A percentile compares a stretch with the other conserved stretches of the same genome.
Conservation (phyloP, 2,888 invertebrate genomes). For the Thymelicus acteon region DNA sequence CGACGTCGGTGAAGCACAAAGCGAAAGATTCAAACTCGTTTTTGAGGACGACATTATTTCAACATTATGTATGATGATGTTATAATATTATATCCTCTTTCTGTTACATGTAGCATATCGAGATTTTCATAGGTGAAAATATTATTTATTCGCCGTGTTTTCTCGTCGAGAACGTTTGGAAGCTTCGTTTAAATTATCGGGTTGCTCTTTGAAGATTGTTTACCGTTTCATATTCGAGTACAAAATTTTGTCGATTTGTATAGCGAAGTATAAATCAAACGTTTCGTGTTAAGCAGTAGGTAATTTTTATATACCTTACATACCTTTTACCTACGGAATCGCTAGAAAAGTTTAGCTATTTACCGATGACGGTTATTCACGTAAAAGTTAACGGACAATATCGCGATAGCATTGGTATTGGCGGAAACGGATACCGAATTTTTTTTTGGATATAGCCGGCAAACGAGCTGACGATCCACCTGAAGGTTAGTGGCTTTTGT, state of each 20-base stretch:
- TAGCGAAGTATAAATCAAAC: not conserved
- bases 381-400: no score
- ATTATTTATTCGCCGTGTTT: conserved; percentile 35
- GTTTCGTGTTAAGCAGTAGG: not conserved
- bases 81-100: conserved; percentile 45
- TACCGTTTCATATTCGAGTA: conserved; percentile 6
- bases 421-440: no score
- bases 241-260: not conserved
- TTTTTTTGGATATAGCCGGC: no score
- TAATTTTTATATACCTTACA: no score
- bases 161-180: conserved; percentile 12
- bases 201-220: conserved; percentile 10
- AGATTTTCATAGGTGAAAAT: conserved; percentile 46
- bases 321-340: no score
- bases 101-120: conserved; percentile 48
- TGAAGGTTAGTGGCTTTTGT: no score
- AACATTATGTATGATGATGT: conserved; percentile 54
- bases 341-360: no score
- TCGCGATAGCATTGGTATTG: no score
- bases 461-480: no score
- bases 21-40: conserved; percentile 63
- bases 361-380: no score
- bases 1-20: conserved; percentile 57
- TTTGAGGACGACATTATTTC: conserved; percentile 58
- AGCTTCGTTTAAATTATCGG: conserved; percentile 7